Conservation (phyloP, 2,888 invertebrate genomes). For the Calephelis perditalis region DNA sequence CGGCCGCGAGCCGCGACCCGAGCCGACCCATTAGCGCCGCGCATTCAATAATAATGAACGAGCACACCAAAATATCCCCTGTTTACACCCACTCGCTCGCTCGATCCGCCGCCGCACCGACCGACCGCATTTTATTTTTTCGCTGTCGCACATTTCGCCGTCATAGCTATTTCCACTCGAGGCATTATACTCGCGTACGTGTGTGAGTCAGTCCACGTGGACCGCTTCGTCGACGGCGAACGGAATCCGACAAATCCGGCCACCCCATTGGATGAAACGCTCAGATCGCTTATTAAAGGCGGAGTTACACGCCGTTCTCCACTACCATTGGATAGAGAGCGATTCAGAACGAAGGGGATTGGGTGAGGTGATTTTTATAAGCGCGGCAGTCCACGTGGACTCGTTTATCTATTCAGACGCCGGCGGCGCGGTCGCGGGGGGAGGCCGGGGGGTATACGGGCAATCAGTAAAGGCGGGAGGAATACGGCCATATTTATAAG, state of each 20-base stretch:
- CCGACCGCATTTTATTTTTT: constrained; percentile 79
- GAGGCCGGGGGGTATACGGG: constrained; percentile 78
- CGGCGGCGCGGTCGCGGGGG: constrained; percentile 78
- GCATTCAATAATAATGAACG: constrained; percentile 77
- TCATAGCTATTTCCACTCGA: constrained; percentile 79
- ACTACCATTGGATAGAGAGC: constrained; percentile 45
- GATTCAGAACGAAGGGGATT: constrained; percentile 46
- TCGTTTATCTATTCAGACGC: constrained; percentile 80
- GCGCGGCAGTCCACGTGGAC: constrained; percentile 76
- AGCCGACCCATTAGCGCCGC: constrained; percentile 66
- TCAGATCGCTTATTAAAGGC: constrained; percentile 78
- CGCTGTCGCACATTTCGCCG: constrained; percentile 79
- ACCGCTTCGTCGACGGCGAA: constrained; percentile 68
- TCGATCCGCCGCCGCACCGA: constrained; percentile 58
- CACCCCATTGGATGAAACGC: constrained; percentile 48
- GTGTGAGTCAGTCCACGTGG: constrained; percentile 75
- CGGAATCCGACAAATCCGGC: constrained; percentile 52
- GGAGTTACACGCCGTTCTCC: constrained; percentile 69
- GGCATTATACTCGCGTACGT: constrained; percentile 68
- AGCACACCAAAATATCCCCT: constrained; percentile 76
- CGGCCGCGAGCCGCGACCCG: constrained; percentile 44
- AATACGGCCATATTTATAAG: constrained; percentile 80
- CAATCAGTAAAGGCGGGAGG: constrained; percentile 80
- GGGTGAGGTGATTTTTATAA: constrained; percentile 74
- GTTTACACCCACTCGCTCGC: constrained; percentile 75